Evolutionary conservation across 1,140 invertebrate genomes (phyloP).

Genomic region (Heliconius himera): DNA sequence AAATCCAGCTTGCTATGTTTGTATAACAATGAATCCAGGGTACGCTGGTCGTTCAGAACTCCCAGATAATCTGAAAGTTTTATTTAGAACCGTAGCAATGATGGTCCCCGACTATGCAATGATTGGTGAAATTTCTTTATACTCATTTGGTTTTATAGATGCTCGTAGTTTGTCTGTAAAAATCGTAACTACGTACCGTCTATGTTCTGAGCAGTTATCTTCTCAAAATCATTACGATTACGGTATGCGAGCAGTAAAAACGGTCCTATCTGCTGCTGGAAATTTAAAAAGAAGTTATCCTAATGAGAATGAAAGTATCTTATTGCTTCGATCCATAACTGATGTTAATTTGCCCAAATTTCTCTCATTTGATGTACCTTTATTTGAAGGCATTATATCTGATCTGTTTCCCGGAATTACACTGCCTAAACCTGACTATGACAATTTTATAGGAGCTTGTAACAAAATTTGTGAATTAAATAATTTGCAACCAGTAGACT

Average conservation of each 20-base stretch:
- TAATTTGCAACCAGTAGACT: constrained; percentile 88
- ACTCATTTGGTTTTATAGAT: constrained; percentile 95
- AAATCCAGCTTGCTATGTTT: constrained; percentile 93
- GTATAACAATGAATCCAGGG: constrained; percentile 96
- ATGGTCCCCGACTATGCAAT: constrained; percentile 96
- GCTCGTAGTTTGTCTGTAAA: constrained; percentile 93
- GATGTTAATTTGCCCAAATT: constrained; percentile 98
- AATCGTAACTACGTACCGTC: constrained; percentile 95
- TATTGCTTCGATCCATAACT: constrained; percentile 92
- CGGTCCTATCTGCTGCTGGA: constrained; percentile 89
- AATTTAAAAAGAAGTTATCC: constrained; percentile 93
- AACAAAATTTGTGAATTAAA: constrained; percentile 82
- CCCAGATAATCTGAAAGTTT: constrained; percentile 92
- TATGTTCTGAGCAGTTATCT: constrained; percentile 95
- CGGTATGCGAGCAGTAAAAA: constrained; percentile 91
- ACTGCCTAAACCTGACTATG: constrained; percentile 89
- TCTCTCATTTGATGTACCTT: constrained; percentile 91
- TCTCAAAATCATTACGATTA: constrained; percentile 97
- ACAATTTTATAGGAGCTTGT: constrained; percentile 82
- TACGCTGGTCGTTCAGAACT: constrained; percentile 93
- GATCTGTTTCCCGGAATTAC: constrained; percentile 93
- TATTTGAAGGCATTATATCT: constrained; percentile 95
- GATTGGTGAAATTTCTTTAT: constrained; percentile 96
- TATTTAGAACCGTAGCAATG: constrained; percentile 95
- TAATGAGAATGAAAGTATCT: constrained; percentile 89